Evolutionary conservation across 2,113 vertebrate genomes (phyloP), one percentile per base, ranked within the genome.

Genomic region (Cebus imitator): DNA sequence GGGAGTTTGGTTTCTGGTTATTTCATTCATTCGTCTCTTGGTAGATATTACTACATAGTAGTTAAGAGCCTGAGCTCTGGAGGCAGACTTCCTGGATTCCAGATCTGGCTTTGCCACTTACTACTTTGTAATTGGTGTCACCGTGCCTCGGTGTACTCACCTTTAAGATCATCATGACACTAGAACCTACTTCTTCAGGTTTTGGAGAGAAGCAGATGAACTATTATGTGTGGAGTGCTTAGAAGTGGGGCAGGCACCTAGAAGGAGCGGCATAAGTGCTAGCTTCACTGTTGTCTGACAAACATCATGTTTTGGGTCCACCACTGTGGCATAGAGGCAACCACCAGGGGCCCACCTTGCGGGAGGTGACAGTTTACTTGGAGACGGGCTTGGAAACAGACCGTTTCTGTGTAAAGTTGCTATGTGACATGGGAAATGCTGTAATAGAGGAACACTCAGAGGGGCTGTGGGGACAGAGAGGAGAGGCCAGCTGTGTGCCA

Each of bases 331-430:
- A 1, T 2, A 35, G 20, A 35, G 66, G 61, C 40, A 61, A 27
- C 35, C 27, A 2, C 35, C 50, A 35, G 0, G 7, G 73, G 6
- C 13, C 48, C 0, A 0, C 40, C 64, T 40, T 23, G 45, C 11
- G 27, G 40, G 61, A 68, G 35, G 10, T 84, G 55, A 20, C 25
- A 20, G 13, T 25, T 55, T 7, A 1, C 66, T 17, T 50, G 79
- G 82, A 91, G 43, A n/a, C 30, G 30, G 50, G 52, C 8, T 2
- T 2, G 5, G 23, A 80, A 61, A 32, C 21, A 58, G 45, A 20
- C 37, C 10, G 0, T 5, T 12, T 17, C 16, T 0, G 10, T 25
- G n/a, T 11, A 9, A 18, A 6, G 37, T 45, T 25, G 10, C 50
- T 6, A 2, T 16, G 37, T 13, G 3, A 16, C 10, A 17, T n/a